Evolutionary conservation across 2,113 vertebrate species (phyloP).

Genomic region (Rhinopomastus cyanomelas): DNA sequence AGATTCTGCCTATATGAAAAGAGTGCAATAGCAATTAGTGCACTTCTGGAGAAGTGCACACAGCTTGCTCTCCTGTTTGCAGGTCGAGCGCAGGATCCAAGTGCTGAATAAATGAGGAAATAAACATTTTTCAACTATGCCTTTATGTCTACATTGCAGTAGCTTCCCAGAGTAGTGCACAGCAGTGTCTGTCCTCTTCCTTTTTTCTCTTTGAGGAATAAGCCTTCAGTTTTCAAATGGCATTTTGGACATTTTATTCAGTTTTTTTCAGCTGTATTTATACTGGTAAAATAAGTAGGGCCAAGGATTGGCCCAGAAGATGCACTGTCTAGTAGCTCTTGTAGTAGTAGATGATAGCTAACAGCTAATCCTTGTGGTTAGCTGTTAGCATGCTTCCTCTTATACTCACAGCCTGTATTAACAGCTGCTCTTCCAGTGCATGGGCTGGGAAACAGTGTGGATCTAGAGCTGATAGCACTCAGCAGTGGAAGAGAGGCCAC

Average conservation of each 20-base stretch:
- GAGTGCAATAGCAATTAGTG: not conserved
- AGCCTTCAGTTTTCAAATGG: not conserved
- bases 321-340: not conserved
- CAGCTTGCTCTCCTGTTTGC: not conserved
- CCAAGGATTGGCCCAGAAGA: not conserved
- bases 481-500: not conserved
- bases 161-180: not conserved
- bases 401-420: not conserved
- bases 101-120: not conserved
- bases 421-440: not conserved
- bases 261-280: not conserved
- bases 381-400: not conserved
- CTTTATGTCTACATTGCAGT: not conserved
- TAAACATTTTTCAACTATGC: not conserved
- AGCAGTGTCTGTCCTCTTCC: not conserved
- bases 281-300: not conserved
- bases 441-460: not conserved
- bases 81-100: not conserved
- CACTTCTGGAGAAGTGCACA: not conserved
- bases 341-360: no score
- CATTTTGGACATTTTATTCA: not conserved
- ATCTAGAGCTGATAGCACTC: not conserved
- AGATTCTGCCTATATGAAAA: not conserved
- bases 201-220: not conserved
- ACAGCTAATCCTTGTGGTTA: not conserved